Evolutionary conservation across 1,140 invertebrate species (phyloP), one percentile per base, ranked within the genome.

Genomic region (Tribolium madens): DNA sequence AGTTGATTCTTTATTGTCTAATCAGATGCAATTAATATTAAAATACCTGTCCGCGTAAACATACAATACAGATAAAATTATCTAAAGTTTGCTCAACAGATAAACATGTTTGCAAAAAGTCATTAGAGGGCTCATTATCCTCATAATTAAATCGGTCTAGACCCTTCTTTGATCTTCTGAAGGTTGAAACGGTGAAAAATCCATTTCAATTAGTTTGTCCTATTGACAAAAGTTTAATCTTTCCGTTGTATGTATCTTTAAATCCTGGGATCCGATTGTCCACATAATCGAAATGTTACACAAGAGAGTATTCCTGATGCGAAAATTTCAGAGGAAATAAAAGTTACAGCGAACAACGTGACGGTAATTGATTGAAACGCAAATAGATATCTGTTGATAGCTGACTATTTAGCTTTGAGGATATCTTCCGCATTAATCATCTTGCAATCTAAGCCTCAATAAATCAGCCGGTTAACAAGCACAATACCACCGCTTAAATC

Each of bases 351-450:
- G 33, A 36, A 57, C 14, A 3, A 21, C 15, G 17, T 14, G 13
- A 18, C 52, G 52, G 10, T 57, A 57, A 57, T 57, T 57, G 52
- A 57, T 57, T 26, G 52, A 57, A 57, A 57, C 52, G 15, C 52
- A 57, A 57, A 57, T 57, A 57, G 18, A 57, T 57, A 57, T 57
- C 52, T 21, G 52, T 57, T 18, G 52, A 57, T 57, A 26, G 52
- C 18, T 17, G 52, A n/a, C 52, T 57, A 26, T 57, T 57, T 57
- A 21, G 52, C 52, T 57, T 57, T 21, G 10, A 18, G 52, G 52
- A 57, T 57, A 57, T 57, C 52, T 57, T 57, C 10, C 52, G 52
- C 52, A 57, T 57, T 57, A 57, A 57, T 57, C 52, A 57, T 57
- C 52, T 57, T 21, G 52, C 21, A 57, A 57, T 57, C 52, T 18